Evolutionary conservation across 2,113 vertebrate genomes (phyloP).

Genomic region (Prunella fulvescens): DNA sequence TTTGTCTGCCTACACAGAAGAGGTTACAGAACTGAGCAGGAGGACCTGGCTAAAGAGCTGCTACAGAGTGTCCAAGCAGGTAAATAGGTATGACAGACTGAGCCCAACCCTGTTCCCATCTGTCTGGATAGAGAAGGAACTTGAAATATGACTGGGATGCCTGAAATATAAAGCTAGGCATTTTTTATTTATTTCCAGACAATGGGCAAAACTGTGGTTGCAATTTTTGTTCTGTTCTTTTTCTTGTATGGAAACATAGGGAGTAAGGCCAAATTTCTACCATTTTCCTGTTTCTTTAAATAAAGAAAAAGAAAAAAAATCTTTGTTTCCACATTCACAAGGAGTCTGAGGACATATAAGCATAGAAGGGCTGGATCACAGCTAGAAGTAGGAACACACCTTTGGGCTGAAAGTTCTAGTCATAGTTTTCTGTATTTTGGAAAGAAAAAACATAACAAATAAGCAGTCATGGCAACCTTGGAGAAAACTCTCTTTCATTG

Average conservation of each 20-base stretch:
- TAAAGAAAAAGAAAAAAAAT: background rate
- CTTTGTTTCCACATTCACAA: background rate
- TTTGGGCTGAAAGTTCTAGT: background rate
- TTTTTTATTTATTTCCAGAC: background rate
- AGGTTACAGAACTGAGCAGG: background rate
- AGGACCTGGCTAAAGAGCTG: background rate
- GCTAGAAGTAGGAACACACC: background rate
- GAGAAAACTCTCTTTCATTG: background rate
- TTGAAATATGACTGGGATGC: background rate
- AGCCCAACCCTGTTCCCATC: background rate
- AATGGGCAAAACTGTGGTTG: background rate
- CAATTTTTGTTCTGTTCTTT: background rate
- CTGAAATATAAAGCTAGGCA: background rate
- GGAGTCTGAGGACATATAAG: background rate
- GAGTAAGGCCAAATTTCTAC: background rate
- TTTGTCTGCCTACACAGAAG: background rate
- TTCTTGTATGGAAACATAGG: background rate
- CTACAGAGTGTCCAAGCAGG: background rate
- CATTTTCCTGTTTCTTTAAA: background rate
- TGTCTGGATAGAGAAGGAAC: background rate
- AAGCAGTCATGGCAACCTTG: background rate
- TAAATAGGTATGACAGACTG: background rate
- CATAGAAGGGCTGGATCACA: background rate
- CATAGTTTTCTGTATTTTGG: background rate
- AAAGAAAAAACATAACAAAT: background rate